Evolutionary conservation across 2,888 invertebrate species (phyloP), one percentile per base, ranked within the genome.

Genomic region (Willowsia nigromaculata): DNA sequence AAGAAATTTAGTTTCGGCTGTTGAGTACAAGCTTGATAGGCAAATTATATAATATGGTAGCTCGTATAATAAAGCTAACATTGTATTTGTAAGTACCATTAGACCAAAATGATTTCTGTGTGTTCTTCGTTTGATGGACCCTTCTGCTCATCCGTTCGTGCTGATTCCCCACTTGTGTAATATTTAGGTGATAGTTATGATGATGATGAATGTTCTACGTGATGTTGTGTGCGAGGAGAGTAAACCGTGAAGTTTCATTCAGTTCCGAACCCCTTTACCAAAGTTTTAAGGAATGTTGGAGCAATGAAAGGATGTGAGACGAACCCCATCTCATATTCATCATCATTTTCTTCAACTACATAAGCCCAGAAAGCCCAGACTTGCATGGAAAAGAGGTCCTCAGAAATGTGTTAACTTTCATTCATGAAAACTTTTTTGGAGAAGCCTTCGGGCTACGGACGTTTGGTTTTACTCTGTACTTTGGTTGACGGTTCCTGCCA

Each of bases 381-480:
- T 40, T 37, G 37, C n/a, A 74, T 15, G 47, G 25, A 47, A 56
- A 56, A 40, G 40, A 27, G 25, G 47, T n/a, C 74, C 50, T 74
- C 47, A 47, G 71, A 78, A 43, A 27, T 59, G 33, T 15, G 59
- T 81, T 78, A 53, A 40, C 13, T 89, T 92, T 92, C 92, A 92
- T 92, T 92, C 91, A 92, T 91, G 90, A 92, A 90, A 90, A 89
- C 30, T 81, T 90, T 85, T 90, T 90, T 90, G 85, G 84, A 90
- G 90, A 89, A 85, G 86, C 90, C 92, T 90, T 68, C 62, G 85
- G 92, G 91, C 91, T 80, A 89, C 89, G 89, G 89, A 89, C 85
- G 89, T 85, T 78, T 33, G 53, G 78, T 78, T 78, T 78, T 37
- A n/a, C 53, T 40, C 65, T 87, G 65, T 53, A 53, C 18, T n/a